A percentile compares a stretch with the other conserved stretches of the same genome.
These are phyloP conservation scores for Drosophila orena DNA, from an alignment of 1,140 invertebrate genomes.

Conservation along the genomic window DNA sequence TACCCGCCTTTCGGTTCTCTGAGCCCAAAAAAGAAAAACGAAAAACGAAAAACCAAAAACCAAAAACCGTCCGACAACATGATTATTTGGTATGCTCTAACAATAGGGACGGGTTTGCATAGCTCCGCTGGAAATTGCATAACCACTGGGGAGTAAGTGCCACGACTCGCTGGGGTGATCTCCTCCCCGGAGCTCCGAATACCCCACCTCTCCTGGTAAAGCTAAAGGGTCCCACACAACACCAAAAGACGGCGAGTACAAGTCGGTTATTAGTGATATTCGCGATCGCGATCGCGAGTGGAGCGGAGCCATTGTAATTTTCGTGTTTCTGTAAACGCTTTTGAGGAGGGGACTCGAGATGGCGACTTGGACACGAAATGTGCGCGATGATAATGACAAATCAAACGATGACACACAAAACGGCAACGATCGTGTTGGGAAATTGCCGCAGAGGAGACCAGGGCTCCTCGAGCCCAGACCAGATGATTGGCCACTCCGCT, in stretches of 20 bases:
- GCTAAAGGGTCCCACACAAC: constrained; percentile 58
- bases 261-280: constrained; percentile 78
- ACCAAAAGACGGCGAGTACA: constrained; percentile 35
- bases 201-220: neutral
- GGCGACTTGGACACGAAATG: constrained; percentile 51
- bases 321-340: constrained; percentile 70
- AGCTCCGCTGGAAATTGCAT: constrained; percentile 27
- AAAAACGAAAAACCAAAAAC: constrained; percentile 4
- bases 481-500: constrained; percentile 67
- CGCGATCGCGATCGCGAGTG: constrained; percentile 28
- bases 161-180: constrained; percentile 10
- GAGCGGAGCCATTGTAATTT: constrained; percentile 69
- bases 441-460: constrained; percentile 53
- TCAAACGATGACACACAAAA: constrained; percentile 83
- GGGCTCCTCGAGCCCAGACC: constrained; percentile 21
- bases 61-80: constrained; percentile 25
- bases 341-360: constrained; percentile 20
- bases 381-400: constrained; percentile 81
- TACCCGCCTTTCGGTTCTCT: neutral
- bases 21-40: neutral
- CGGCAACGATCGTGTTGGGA: constrained; percentile 72
- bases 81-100: constrained; percentile 26
- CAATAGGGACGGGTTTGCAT: constrained; percentile 27
- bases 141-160: constrained; percentile 28
- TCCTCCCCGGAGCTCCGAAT: neutral